A percentile compares a stretch with the other conserved stretches of the same genome.
phyloP scores from a whole-genome alignment of 2,797 vertebrate species.

The Schizopygopsis pylzovi region DNA sequence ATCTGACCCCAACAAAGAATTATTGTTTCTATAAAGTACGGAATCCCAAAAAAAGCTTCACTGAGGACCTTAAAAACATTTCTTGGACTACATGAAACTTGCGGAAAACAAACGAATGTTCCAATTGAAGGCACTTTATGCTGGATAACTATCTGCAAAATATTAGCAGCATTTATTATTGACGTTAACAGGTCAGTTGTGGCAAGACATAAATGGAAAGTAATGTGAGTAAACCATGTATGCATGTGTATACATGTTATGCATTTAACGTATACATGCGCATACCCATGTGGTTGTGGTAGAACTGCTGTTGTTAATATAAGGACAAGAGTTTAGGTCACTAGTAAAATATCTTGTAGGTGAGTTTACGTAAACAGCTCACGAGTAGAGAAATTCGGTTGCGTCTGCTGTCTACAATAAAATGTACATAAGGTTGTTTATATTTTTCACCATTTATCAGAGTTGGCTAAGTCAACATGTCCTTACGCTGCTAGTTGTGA shows the following conservation, averaged over 20 bases:
- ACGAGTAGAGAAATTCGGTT: conserved; percentile 61
- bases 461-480: conserved; percentile 51
- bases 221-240: conserved; percentile 71
- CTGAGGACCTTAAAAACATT: conserved; percentile 65
- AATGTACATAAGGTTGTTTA: conserved; percentile 60
- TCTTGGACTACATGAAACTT: conserved; percentile 47
- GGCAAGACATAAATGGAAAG: conserved; percentile 57
- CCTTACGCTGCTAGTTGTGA: conserved; percentile 57
- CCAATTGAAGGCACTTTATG: conserved; percentile 81
- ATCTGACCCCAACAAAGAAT: conserved; percentile 5
- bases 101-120: conserved; percentile 78
- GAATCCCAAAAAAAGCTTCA: conserved; percentile 50
- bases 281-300: conserved; percentile 57
- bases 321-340: conserved; percentile 69
- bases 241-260: conserved; percentile 70
- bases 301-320: conserved; percentile 62
- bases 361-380: conserved; percentile 69
- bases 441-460: conserved; percentile 59
- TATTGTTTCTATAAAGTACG: conserved; percentile 2
- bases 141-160: conserved; percentile 82
- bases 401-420: conserved; percentile 47
- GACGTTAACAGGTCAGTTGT: conserved; percentile 73
- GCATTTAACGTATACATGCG: conserved; percentile 67
- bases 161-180: conserved; percentile 74
- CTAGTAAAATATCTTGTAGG: conserved; percentile 75